Percentiles rank a stretch among this genome's conserved stretches.
Evolutionary conservation across 1,140 invertebrate species (phyloP).

Genomic region (Heliconius congener): DNA sequence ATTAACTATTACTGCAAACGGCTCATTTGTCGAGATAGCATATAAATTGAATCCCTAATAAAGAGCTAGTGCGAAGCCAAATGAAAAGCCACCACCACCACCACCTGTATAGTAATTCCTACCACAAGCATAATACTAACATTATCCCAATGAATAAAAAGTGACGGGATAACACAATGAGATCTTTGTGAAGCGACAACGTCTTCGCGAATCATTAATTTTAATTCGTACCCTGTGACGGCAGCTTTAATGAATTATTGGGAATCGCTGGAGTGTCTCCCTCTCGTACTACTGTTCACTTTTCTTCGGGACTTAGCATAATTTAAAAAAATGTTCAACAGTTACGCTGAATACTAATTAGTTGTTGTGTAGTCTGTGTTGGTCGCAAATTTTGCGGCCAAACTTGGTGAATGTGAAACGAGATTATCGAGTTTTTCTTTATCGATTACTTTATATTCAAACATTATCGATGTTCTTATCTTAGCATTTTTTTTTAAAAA

Average conservation of each 20-base stretch:
- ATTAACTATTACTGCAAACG: not conserved
- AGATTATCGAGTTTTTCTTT: constrained; percentile 74
- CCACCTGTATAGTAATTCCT: constrained; percentile 57
- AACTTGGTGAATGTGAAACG: constrained; percentile 59
- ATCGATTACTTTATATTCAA: constrained; percentile 65
- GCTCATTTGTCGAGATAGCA: not conserved
- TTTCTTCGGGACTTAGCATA: constrained; percentile 78
- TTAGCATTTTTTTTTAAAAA: constrained; percentile 30
- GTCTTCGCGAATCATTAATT: constrained; percentile 79
- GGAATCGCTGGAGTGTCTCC: constrained; percentile 72
- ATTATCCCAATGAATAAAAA: constrained; percentile 74
- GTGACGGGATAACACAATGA: constrained; percentile 69
- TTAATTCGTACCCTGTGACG: constrained; percentile 79
- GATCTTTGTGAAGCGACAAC: constrained; percentile 61
- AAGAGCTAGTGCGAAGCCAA: constrained; percentile 14
- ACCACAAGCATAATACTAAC: constrained; percentile 33
- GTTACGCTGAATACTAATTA: constrained; percentile 77
- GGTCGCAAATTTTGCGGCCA: constrained; percentile 57
- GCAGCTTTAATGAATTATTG: constrained; percentile 79
- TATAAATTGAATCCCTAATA: constrained; percentile 14
- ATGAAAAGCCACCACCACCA: constrained; percentile 53
- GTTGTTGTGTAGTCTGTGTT: constrained; percentile 73
- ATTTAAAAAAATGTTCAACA: constrained; percentile 79
- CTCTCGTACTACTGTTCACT: constrained; percentile 58
- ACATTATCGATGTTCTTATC: not conserved